Evolutionary conservation across 2,797 vertebrate species (phyloP).

Genomic region (Eidolon dupreanum): DNA sequence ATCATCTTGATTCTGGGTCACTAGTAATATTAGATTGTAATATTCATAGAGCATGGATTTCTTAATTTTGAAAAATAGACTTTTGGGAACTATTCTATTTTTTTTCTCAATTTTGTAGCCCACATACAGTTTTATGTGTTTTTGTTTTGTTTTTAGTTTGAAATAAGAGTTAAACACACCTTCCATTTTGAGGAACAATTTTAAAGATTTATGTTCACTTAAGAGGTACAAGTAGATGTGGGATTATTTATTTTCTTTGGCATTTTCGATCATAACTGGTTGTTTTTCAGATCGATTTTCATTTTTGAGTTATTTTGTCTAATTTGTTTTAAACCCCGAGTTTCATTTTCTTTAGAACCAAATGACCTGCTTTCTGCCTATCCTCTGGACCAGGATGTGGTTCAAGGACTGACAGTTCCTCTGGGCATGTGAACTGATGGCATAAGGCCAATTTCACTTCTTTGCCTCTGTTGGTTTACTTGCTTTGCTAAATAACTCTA

Average conservation of each 20-base stretch:
- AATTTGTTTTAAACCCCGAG: not conserved
- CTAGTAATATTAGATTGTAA: not conserved
- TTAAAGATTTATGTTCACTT: constrained; percentile 45
- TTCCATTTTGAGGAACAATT: constrained; percentile 11
- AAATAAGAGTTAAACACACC: not conserved
- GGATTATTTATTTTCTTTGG: constrained; percentile 49
- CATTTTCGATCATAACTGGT: constrained; percentile 17
- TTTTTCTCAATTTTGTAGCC: not conserved
- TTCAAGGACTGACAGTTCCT: not conserved
- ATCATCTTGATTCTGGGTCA: not conserved
- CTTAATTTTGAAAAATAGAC: not conserved
- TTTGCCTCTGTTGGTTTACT: not conserved
- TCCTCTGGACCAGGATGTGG: not conserved
- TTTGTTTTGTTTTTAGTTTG: not conserved
- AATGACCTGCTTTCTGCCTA: not conserved
- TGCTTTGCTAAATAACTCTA: not conserved
- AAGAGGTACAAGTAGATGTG: not conserved
- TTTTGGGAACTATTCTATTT: not conserved
- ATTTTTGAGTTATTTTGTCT: constrained; percentile 31
- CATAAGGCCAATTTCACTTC: too few species aligned
- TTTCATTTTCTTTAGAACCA: not conserved
- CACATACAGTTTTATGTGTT: not conserved
- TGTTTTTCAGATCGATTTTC: not conserved
- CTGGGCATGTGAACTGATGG: not conserved
- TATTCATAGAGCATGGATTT: not conserved